phyloP scores from a whole-genome alignment of 2,888 invertebrate species.

The Andrena minutula region DNA sequence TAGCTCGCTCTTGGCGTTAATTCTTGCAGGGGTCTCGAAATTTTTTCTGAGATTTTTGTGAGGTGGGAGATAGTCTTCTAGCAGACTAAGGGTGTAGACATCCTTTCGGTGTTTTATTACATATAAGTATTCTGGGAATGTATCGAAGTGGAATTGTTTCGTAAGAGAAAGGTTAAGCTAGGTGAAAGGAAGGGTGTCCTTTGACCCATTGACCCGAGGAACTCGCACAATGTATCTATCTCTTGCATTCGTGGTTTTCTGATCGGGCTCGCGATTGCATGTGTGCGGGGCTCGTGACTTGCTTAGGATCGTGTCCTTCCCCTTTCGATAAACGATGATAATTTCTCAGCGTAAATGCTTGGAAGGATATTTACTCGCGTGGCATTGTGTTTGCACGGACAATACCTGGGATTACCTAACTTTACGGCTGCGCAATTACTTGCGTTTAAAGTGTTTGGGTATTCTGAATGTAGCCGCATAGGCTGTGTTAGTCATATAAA shows the following conservation, averaged over 20 bases:
- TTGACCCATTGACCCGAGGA: conserved; percentile 57
- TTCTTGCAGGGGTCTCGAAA: too few species aligned
- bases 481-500: too few species aligned
- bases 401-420: too few species aligned
- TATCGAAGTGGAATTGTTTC: neutral
- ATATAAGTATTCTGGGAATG: neutral
- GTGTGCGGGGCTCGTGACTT: neutral
- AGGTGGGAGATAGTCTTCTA: too few species aligned
- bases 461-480: too few species aligned
- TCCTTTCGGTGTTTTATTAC: neutral
- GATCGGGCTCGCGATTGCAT: conserved; percentile 6
- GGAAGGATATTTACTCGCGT: conserved; percentile 1
- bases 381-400: neutral
- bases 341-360: neutral
- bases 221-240: neutral
- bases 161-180: neutral
- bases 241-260: neutral
- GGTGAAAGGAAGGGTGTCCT: conserved; percentile 21
- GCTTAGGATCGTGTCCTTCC: conserved; percentile 11
- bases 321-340: conserved; percentile 2
- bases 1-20: too few species aligned
- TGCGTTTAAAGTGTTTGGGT: too few species aligned
- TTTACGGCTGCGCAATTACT: too few species aligned
- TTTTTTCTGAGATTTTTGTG: too few species aligned
- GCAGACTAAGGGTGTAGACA: too few species aligned